Percentiles rank a stretch among this genome's conserved stretches.
Evolutionary conservation across 2,888 invertebrate species (phyloP).

Genomic region (Cenopis cana): DNA sequence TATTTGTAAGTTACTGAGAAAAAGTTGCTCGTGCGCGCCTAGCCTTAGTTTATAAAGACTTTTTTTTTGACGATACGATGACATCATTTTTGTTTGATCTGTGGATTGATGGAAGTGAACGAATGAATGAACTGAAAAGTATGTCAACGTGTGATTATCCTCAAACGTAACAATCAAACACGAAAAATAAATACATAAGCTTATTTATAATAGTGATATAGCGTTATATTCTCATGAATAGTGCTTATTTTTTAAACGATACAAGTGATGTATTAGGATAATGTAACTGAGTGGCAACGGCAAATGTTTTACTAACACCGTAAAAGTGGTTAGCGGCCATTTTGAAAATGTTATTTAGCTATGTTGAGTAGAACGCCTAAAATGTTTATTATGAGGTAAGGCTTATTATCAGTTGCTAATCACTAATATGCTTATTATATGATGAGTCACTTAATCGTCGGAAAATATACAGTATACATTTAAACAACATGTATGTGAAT

Average conservation of each 20-base stretch:
- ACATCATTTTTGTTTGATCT: slow-evolving; percentile 5
- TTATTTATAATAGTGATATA: slow-evolving; percentile 3
- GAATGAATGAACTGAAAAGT: slow-evolving; percentile 12
- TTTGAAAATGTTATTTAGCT: slow-evolving; percentile 29
- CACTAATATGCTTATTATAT: not conserved
- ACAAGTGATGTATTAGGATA: slow-evolving; percentile 27
- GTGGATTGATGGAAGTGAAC: slow-evolving; percentile 17
- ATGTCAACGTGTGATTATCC: slow-evolving; percentile 15
- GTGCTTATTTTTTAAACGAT: slow-evolving; percentile 16
- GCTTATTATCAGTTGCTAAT: not conserved
- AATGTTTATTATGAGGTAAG: slow-evolving; percentile 8
- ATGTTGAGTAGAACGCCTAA: not conserved
- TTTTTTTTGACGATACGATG: not conserved
- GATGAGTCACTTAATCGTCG: not conserved
- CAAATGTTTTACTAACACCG: slow-evolving; percentile 2
- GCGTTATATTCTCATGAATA: not conserved
- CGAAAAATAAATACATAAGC: slow-evolving; percentile 6
- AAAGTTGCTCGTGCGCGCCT: no score
- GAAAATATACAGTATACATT: not conserved
- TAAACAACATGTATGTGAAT: not conserved
- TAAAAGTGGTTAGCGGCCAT: slow-evolving; percentile 31
- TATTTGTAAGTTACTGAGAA: no score
- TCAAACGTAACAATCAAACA: slow-evolving; percentile 12
- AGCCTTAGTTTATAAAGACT: no score
- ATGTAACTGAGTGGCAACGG: slow-evolving; percentile 4